A percentile compares a stretch with the other conserved stretches of the same genome.
Conservation (phyloP, 1,140 invertebrate species). For the Aphelinus atriplicis region DNA sequence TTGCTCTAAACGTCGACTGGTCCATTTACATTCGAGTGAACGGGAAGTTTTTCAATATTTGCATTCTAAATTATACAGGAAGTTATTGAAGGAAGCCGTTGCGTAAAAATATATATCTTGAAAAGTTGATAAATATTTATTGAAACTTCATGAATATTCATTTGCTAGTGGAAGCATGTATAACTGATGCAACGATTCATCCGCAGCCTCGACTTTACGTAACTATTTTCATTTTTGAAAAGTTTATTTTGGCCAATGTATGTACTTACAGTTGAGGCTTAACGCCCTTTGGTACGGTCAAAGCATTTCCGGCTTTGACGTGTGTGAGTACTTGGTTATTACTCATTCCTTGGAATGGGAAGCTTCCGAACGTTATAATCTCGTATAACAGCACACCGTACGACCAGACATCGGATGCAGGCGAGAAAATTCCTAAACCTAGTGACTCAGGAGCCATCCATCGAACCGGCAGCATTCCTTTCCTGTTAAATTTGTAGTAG, state of each 20-base stretch:
- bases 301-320: conserved; percentile 78
- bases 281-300: conserved; percentile 78
- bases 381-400: conserved; percentile 87
- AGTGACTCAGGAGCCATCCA: conserved; percentile 94
- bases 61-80: too few relatives aligned
- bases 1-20: not conserved
- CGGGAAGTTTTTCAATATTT: too few relatives aligned
- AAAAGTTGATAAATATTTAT: too few relatives aligned
- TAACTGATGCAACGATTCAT: too few relatives aligned
- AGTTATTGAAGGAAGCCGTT: too few relatives aligned
- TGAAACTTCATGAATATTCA: too few relatives aligned
- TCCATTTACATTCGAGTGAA: not conserved
- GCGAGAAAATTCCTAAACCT: conserved; percentile 82
- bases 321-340: conserved; percentile 86
- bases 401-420: conserved; percentile 87
- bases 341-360: conserved; percentile 86
- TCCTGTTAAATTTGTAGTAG: conserved; percentile 87
- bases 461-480: conserved; percentile 88
- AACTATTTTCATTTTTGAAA: too few relatives aligned
- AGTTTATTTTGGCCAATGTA: too few relatives aligned
- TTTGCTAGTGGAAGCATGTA: too few relatives aligned
- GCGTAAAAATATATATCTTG: too few relatives aligned
- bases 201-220: too few relatives aligned
- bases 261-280: conserved; percentile 81
- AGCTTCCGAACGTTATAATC: conserved; percentile 87